Evolutionary conservation across 1,140 invertebrate genomes (phyloP).

Genomic region (Trachelipus rathkii): DNA sequence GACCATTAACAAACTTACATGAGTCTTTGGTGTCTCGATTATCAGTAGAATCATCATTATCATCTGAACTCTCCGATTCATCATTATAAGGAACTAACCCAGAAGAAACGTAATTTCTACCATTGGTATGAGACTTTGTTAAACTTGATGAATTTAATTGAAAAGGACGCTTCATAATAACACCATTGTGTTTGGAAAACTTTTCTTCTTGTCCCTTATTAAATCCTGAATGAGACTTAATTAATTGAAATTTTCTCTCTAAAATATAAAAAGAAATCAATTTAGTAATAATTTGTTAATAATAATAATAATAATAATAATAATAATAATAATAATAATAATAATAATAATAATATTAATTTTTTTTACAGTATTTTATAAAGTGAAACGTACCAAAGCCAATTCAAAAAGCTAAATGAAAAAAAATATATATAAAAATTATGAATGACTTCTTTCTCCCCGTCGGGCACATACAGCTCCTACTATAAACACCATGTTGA

Average conservation of each 20-base stretch:
- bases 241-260: background rate
- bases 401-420: too few species aligned
- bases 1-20: too few species aligned
- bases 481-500: too few species aligned
- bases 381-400: too few species aligned
- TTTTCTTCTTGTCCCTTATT: background rate
- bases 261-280: too few species aligned
- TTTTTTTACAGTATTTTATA: too few species aligned
- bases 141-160: background rate
- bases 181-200: background rate
- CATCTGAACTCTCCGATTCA: background rate
- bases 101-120: background rate
- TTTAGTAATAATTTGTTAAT: too few species aligned
- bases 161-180: background rate
- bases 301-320: background rate
- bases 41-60: too few species aligned
- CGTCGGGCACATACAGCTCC: too few species aligned
- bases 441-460: too few species aligned
- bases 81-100: background rate
- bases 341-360: constrained; percentile 1
- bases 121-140: background rate
- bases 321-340: background rate
- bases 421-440: too few species aligned
- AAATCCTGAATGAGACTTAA: background rate
- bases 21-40: too few species aligned